Percentiles rank a stretch among this genome's conserved stretches.
phyloP scores from a whole-genome alignment of 2,113 vertebrate species.

The Clarias gariepinus region DNA sequence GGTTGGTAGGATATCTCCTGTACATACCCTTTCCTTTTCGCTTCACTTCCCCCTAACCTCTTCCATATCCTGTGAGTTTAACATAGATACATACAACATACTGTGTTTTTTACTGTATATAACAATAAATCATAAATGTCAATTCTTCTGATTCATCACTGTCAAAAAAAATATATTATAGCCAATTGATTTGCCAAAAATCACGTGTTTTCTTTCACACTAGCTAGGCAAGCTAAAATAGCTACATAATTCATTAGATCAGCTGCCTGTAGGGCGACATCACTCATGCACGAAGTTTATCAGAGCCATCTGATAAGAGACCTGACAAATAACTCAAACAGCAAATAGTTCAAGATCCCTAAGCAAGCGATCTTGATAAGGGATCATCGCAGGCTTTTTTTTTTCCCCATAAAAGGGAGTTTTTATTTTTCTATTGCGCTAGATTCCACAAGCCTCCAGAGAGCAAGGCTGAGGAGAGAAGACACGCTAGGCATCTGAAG shows the following conservation, averaged over 20 bases:
- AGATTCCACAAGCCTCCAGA: slow-evolving; percentile 33
- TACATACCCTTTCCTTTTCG: not conserved
- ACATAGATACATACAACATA: not conserved
- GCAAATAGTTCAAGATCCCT: slow-evolving; percentile 20
- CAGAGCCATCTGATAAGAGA: slow-evolving; percentile 8
- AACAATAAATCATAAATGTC: not conserved
- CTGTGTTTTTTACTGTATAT: not conserved
- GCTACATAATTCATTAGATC: slow-evolving; percentile 8
- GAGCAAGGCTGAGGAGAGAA: slow-evolving; percentile 42
- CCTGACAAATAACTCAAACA: slow-evolving; percentile 22
- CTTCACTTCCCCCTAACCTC: not conserved
- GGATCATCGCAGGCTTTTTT: not conserved
- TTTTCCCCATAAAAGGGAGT: not conserved
- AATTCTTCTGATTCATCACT: slow-evolving; percentile 2
- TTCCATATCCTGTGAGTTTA: not conserved
- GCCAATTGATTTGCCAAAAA: slow-evolving; percentile 6
- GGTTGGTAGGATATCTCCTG: not conserved
- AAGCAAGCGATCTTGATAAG: not conserved
- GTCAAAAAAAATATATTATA: slow-evolving; percentile 4
- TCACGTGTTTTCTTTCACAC: slow-evolving; percentile 12
- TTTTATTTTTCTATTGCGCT: slow-evolving; percentile 57
- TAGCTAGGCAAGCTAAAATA: not conserved
- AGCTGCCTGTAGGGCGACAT: not conserved
- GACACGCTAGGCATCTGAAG: slow-evolving; percentile 52
- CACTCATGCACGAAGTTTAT: slow-evolving; percentile 15